These are phyloP conservation scores for Baryphthengus martii DNA, from an alignment of 2,113 vertebrate genomes.

Conservation along the genomic window DNA sequence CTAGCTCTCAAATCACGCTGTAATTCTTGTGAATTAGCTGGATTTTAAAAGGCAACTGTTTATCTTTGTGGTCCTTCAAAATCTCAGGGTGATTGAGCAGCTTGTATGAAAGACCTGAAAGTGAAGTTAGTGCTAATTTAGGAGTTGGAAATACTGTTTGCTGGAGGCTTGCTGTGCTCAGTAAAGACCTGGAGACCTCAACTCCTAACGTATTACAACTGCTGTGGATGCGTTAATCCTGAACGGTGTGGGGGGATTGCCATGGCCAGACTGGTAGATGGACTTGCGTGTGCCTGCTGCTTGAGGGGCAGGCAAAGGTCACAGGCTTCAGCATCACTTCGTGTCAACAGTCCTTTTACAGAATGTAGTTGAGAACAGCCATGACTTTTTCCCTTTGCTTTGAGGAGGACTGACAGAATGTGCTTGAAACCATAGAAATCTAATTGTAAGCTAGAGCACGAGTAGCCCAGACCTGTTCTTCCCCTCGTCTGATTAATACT, in stretches of 20 bases:
- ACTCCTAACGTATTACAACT: background rate
- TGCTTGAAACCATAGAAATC: background rate
- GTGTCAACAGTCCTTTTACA: background rate
- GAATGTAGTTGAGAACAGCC: background rate
- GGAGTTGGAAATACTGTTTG: background rate
- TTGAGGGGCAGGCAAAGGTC: background rate
- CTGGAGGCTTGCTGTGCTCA: background rate
- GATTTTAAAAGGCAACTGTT: constrained; percentile 12
- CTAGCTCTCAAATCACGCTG: background rate
- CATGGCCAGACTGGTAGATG: background rate
- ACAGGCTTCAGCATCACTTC: background rate
- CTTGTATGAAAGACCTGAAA: background rate
- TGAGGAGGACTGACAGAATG: background rate
- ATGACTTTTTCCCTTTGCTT: background rate
- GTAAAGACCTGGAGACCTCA: background rate
- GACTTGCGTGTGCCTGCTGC: background rate
- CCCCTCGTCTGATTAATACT: background rate
- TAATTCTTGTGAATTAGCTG: constrained; percentile 22
- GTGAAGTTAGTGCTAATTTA: background rate
- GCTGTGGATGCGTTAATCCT: fast-evolving
- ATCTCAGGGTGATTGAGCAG: background rate
- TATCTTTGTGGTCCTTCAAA: background rate
- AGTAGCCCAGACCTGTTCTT: background rate
- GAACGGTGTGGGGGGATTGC: background rate
- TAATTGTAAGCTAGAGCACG: background rate